Conservation (phyloP, 1,140 invertebrate genomes). For the Melanaphis sacchari region DNA sequence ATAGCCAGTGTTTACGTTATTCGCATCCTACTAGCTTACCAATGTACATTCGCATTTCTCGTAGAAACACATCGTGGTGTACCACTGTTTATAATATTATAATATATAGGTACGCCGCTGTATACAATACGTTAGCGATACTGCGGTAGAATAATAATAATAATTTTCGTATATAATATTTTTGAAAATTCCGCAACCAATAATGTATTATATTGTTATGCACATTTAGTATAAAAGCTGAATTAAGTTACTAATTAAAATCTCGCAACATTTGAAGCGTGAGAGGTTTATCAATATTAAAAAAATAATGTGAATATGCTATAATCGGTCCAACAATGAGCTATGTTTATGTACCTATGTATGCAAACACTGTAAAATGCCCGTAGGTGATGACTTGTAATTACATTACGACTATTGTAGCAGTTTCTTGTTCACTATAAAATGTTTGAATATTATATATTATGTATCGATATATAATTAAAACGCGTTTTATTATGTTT, state of each 20-base stretch:
- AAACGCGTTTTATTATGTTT: background rate
- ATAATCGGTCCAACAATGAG: background rate
- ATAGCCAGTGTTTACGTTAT: background rate
- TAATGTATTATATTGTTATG: background rate
- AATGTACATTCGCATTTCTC: background rate
- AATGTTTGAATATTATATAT: background rate
- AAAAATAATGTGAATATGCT: background rate
- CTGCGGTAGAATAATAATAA: background rate
- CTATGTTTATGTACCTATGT: background rate
- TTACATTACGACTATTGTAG: background rate
- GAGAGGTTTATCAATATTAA: slow-evolving; percentile 1
- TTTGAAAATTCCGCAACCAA: background rate
- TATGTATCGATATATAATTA: background rate
- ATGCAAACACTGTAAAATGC: background rate
- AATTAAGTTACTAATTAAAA: background rate
- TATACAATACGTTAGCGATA: background rate
- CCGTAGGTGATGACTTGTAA: background rate
- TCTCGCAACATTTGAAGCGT: background rate
- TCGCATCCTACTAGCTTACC: background rate
- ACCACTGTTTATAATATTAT: background rate
- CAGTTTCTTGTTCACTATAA: background rate
- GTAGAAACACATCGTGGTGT: background rate
- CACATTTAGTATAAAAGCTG: background rate
- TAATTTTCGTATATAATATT: background rate
- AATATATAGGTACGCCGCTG: background rate